Evolutionary conservation across 2,888 invertebrate species (phyloP).

Genomic region (Mesorhabditis spiculigera): DNA sequence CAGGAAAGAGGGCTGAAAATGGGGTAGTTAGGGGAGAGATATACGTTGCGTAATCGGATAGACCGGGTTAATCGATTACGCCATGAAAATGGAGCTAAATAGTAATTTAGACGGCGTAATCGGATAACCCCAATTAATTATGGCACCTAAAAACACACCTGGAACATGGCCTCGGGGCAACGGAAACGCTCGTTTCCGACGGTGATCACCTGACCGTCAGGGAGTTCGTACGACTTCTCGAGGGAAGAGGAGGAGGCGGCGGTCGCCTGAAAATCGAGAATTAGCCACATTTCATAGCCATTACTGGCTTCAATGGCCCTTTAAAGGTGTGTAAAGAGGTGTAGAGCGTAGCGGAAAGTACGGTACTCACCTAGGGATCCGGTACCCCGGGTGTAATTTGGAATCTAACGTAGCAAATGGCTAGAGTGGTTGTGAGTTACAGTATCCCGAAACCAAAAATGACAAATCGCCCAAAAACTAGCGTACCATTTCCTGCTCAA

Average conservation of each 20-base stretch:
- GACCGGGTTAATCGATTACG: too few species aligned
- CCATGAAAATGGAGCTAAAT: too few species aligned
- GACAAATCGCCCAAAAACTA: neutral
- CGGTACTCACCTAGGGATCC: too few species aligned
- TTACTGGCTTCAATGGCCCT: constrained; percentile 64
- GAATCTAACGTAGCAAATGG: too few species aligned
- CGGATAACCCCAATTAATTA: neutral
- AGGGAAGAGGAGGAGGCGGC: constrained; percentile 81
- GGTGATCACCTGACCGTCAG: constrained; percentile 71
- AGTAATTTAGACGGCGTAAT: too few species aligned
- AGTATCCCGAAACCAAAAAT: neutral
- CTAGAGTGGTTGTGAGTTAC: too few species aligned
- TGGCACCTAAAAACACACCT: constrained; percentile 55
- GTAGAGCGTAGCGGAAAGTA: too few species aligned
- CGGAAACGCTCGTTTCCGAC: constrained; percentile 72
- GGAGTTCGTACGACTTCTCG: constrained; percentile 84
- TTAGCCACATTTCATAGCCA: constrained; percentile 90
- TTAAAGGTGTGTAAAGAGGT: too few species aligned
- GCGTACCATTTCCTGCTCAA: constrained; percentile 84
- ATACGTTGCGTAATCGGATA: too few species aligned
- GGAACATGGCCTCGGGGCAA: constrained; percentile 82
- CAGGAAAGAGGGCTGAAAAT: constrained; percentile 73
- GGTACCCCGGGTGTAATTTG: too few species aligned
- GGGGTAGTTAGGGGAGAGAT: too few species aligned
- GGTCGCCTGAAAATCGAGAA: constrained; percentile 82